Evolutionary conservation across 2,797 vertebrate species (phyloP).

Genomic region (Tachyglossus aculeatus): DNA sequence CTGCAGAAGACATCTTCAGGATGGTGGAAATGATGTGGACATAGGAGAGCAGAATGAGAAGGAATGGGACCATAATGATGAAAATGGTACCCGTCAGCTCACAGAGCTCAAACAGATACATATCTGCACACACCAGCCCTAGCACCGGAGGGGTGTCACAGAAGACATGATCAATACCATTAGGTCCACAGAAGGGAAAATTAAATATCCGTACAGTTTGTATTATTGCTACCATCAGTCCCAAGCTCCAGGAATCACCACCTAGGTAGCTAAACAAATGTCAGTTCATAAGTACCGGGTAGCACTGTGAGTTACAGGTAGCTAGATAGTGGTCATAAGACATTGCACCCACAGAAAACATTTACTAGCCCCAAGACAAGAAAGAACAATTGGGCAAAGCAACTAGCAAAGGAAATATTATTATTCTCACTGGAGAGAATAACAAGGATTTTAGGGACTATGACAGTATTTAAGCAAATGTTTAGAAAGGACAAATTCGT

Average conservation of each 20-base stretch:
- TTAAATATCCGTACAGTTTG: background rate
- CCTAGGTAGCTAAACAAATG: too few relatives aligned
- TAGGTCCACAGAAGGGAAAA: background rate
- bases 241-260: too few relatives aligned
- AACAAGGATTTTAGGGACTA: constrained; percentile 45
- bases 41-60: background rate
- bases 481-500: constrained; percentile 48
- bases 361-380: constrained; percentile 41
- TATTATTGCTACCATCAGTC: background rate
- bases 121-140: background rate
- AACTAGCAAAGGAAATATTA: constrained; percentile 45
- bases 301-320: too few relatives aligned
- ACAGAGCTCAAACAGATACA: background rate
- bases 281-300: too few relatives aligned
- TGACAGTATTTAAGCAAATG: constrained; percentile 31
- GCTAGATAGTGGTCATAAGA: too few relatives aligned
- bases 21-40: background rate
- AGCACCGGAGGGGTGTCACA: background rate
- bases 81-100: background rate
- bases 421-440: constrained; percentile 14
- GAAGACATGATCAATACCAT: background rate
- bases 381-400: constrained; percentile 47
- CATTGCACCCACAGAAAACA: constrained; percentile 41
- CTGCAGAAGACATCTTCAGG: background rate
- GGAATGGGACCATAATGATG: background rate